Conservation (phyloP, 2,888 invertebrate genomes). For the Margaritifera margaritifera region DNA sequence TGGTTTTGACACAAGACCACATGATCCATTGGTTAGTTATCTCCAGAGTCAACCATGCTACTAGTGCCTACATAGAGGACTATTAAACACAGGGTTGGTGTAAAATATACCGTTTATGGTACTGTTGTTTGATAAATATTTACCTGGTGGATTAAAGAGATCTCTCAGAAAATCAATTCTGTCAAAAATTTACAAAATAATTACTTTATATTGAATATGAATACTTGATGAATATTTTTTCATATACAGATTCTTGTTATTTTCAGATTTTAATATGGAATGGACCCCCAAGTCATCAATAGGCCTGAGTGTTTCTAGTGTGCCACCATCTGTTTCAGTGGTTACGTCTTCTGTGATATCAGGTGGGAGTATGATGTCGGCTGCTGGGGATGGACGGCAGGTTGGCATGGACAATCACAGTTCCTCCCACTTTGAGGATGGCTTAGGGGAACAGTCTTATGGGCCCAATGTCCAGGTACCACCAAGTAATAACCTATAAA, state of each 20-base stretch:
- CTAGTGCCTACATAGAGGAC: too few relatives aligned
- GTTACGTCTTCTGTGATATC: slow-evolving; percentile 58
- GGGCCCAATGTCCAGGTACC: slow-evolving; percentile 44
- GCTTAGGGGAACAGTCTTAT: slow-evolving; percentile 31
- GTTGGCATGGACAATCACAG: slow-evolving; percentile 32
- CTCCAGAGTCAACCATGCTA: too few relatives aligned
- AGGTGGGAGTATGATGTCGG: slow-evolving; percentile 46
- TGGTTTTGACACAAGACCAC: too few relatives aligned
- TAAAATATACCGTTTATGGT: too few relatives aligned
- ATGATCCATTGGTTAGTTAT: too few relatives aligned
- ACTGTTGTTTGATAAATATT: too few relatives aligned
- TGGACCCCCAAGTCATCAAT: slow-evolving; percentile 50
- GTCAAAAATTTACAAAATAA: slow-evolving; percentile 1
- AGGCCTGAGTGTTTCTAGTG: slow-evolving; percentile 42
- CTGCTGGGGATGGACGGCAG: slow-evolving; percentile 17
- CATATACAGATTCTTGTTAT: not conserved
- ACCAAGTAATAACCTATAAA: not conserved
- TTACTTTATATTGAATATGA: not conserved
- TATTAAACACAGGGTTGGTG: too few relatives aligned
- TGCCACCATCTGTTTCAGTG: slow-evolving; percentile 39
- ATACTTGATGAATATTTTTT: not conserved
- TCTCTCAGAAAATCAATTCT: too few relatives aligned
- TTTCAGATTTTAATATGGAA: slow-evolving; percentile 53
- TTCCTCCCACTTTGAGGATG: slow-evolving; percentile 33
- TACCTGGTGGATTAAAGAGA: too few relatives aligned